These are phyloP conservation scores for Eutolmus rufibarbis DNA, from an alignment of 2,888 invertebrate genomes.

Conservation along the genomic window DNA sequence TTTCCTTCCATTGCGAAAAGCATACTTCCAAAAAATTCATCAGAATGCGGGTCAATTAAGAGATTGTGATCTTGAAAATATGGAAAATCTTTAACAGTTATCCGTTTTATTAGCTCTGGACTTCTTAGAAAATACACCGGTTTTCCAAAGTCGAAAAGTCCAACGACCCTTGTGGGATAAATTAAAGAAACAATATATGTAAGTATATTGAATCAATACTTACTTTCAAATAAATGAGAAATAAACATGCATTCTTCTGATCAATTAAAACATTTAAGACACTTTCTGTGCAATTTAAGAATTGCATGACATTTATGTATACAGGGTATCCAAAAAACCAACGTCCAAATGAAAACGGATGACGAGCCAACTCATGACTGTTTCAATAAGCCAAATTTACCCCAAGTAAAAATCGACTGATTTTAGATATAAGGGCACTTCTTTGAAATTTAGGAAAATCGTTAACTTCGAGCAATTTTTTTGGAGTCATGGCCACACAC, in stretches of 20 bases:
- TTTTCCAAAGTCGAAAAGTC: constrained; percentile 62
- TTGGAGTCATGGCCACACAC: too few species aligned
- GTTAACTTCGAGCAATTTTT: too few species aligned
- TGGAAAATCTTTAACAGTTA: constrained; percentile 65
- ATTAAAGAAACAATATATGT: not conserved
- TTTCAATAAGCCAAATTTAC: too few species aligned
- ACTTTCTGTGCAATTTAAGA: too few species aligned
- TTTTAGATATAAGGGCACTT: too few species aligned
- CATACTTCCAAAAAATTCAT: constrained; percentile 63
- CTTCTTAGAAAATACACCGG: constrained; percentile 65
- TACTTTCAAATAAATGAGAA: not conserved
- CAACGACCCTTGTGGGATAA: constrained; percentile 61
- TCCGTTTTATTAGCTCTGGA: constrained; percentile 65
- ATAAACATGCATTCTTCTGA: not conserved
- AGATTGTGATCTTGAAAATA: constrained; percentile 61
- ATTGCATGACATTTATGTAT: too few species aligned
- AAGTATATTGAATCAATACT: not conserved
- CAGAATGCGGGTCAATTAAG: constrained; percentile 56
- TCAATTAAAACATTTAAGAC: not conserved
- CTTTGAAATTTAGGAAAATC: too few species aligned
- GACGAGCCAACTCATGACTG: too few species aligned
- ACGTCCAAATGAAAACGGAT: too few species aligned
- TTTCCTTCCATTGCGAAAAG: constrained; percentile 46
- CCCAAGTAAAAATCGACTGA: too few species aligned
- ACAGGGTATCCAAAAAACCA: too few species aligned